phyloP scores from a whole-genome alignment of 2,113 vertebrate species.

The Gambusia holbrooki region DNA sequence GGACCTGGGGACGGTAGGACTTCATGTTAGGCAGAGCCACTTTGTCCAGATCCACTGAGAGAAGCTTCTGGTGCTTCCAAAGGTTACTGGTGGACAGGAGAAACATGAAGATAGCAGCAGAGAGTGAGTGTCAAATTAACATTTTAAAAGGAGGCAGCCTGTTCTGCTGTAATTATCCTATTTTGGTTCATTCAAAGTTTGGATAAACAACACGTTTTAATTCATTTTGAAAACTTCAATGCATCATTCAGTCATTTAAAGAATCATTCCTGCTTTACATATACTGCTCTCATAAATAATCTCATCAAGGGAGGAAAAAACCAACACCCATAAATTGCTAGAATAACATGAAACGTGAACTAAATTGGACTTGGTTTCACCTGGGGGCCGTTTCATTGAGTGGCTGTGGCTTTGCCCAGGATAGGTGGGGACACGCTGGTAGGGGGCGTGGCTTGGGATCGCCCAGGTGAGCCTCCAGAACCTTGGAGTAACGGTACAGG shows the following conservation, averaged over 20 bases:
- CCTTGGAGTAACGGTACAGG: slow-evolving; percentile 97
- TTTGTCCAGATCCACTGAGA: slow-evolving; percentile 96
- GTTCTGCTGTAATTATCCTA: too few relatives aligned
- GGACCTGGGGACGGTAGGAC: slow-evolving; percentile 93
- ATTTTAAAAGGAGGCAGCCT: not conserved
- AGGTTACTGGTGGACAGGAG: slow-evolving; percentile 84
- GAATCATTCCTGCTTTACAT: not conserved
- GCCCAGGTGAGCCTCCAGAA: slow-evolving; percentile 92
- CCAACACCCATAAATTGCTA: not conserved
- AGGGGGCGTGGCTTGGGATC: slow-evolving; percentile 93
- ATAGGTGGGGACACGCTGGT: slow-evolving; percentile 95
- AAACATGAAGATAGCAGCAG: not conserved
- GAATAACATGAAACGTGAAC: not conserved
- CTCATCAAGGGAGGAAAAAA: not conserved
- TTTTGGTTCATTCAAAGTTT: not conserved
- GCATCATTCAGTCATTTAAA: not conserved
- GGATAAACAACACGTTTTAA: not conserved
- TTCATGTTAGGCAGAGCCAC: slow-evolving; percentile 91
- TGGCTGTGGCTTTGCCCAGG: slow-evolving; percentile 98
- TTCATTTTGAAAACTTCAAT: not conserved
- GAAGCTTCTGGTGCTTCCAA: slow-evolving; percentile 98
- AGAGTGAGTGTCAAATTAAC: not conserved
- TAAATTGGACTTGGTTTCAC: slow-evolving; percentile 60
- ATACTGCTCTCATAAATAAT: not conserved
- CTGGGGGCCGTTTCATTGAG: slow-evolving; percentile 97